Evolutionary conservation across 92 coral and sea anemone genomes (phyloP), one percentile per base, ranked within the genome.

Genomic region (Umimayanthus kanabou): DNA sequence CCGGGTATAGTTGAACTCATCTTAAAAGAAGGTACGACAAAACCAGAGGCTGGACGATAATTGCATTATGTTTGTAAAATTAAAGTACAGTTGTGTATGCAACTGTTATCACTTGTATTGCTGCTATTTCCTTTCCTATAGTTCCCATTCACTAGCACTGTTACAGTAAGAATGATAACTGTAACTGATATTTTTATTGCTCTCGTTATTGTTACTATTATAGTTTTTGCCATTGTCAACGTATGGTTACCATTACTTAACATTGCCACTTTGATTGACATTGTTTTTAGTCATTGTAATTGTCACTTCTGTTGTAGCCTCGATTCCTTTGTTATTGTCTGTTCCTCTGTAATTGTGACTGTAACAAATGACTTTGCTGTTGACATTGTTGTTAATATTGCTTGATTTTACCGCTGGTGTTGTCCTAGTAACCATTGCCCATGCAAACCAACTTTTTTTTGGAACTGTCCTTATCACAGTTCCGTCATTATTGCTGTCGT

Each of bases 1-100:
- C 64, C 86, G 15, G 76, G 76, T 23, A 42, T 82, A 67, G 86
- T 69, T 16, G 77, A 82, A 20, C 86, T 82, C 50, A 82, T 82
- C 11, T 45, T 82, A 45, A 70, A 82, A 22, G 76, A 82, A 82
- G 86, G 86, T 82, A 82, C 26, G 76, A 5, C 26, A 39, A 8
- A 15, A 23, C 22, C 65, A 9, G 58, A 53, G 20, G 58, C 16
- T 53, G 18, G 58, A 15, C 58, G 58, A 53, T 53, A 53, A 53
- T 15, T 13, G 58, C 58, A 53, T 53, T 4, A 9, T 18, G 58
- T 53, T 53, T 53, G 58, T 13, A 53, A 14, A 53, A 53, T 2
- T 53, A 18, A 7, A 53, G n/a, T 22, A 61, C 1, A 61, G 69
- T 61, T 61, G 69, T 61, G 9, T 61, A 1, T 61, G 69, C 26